phyloP scores from a whole-genome alignment of 2,113 vertebrate species.

The Prionailurus bengalensis region DNA sequence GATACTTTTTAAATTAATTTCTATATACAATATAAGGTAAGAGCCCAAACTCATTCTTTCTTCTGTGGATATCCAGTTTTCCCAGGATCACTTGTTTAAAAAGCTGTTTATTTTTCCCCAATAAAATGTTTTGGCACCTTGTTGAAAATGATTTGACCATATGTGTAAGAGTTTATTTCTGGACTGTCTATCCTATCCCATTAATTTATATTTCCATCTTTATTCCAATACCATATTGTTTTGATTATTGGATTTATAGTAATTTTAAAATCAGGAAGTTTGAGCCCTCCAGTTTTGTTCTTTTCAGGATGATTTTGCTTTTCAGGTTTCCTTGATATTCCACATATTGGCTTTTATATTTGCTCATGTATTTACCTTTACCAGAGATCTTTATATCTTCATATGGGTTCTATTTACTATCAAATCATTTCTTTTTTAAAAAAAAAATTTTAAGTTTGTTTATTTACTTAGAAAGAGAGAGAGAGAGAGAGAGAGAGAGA shows the following conservation, averaged over 20 bases:
- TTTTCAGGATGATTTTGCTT: background rate
- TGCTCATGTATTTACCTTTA: background rate
- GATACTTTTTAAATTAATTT: background rate
- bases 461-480: too few relatives aligned
- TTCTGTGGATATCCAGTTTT: background rate
- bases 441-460: too few relatives aligned
- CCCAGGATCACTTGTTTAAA: background rate
- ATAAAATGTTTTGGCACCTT: background rate
- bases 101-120: background rate
- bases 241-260: background rate
- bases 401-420: background rate
- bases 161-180: background rate
- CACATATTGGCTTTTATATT: background rate
- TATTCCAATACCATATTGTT: background rate
- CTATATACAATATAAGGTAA: background rate
- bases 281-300: background rate
- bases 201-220: background rate
- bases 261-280: background rate
- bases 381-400: background rate
- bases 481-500: too few relatives aligned
- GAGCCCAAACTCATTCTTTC: background rate
- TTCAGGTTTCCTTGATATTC: background rate
- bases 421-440: too few relatives aligned
- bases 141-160: background rate
- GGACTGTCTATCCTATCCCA: background rate